These are phyloP conservation scores for Cheilosia vernalis DNA, from an alignment of 2,888 invertebrate genomes.

Conservation along the genomic window DNA sequence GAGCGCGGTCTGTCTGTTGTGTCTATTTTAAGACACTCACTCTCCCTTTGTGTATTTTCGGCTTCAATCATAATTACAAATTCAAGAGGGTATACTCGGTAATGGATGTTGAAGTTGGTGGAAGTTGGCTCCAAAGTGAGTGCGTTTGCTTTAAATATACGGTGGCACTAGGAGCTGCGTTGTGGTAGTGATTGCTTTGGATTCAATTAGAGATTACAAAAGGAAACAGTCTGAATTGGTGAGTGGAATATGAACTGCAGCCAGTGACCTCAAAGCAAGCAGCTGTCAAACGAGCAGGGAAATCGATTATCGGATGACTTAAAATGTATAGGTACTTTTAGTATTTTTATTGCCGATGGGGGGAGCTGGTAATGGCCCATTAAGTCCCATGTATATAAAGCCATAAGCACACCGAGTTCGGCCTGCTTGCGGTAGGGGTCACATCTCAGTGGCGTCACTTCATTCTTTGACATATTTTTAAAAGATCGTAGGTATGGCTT, in stretches of 20 bases:
- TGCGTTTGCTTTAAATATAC: conserved; percentile 21
- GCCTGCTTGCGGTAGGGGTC: no score
- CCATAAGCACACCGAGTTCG: no score
- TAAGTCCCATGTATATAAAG: no score
- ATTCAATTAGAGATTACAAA: background rate
- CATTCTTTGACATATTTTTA: no score
- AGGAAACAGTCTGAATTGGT: background rate
- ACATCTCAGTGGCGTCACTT: no score
- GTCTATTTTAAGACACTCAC: conserved; percentile 40
- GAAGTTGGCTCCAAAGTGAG: conserved; percentile 26
- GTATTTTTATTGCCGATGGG: no score
- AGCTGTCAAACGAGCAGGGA: background rate
- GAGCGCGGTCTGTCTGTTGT: background rate
- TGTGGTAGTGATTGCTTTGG: background rate
- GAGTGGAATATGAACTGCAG: background rate
- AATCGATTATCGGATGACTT: background rate
- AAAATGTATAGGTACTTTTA: background rate
- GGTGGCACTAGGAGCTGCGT: background rate
- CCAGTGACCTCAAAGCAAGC: background rate
- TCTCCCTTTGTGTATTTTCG: conserved; percentile 19
- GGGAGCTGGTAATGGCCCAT: no score
- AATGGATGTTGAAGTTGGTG: conserved; percentile 39
- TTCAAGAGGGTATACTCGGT: conserved; percentile 54
- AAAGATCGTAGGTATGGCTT: no score
- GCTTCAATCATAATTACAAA: conserved; percentile 58